Base-by-base conservation (phyloP, 2,888 invertebrate species). In the Tholera decimalis region DNA sequence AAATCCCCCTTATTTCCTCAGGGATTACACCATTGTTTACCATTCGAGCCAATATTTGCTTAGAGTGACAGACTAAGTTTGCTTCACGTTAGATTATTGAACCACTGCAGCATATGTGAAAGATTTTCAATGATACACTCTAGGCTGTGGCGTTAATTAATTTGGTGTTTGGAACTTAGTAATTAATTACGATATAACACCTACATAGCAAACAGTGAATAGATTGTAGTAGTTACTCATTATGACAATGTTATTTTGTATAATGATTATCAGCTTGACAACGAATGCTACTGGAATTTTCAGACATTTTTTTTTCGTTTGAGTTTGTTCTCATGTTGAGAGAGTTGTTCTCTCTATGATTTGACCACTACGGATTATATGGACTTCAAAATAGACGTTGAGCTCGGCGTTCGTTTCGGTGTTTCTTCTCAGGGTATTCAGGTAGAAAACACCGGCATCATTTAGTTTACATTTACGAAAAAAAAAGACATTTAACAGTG, bases 1-100 rank as follows among this genome's bases (percentile, higher is more conserved):
- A 85, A 87, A 88, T 85, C 85, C 84, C 39, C 78, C 82, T 89
- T 89, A 91, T 91, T 91, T 91, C 91, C 90, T 88, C 11, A 1
- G 90, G 88, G 91, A 88, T 84, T 85, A 83, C 53, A 69, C 41
- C 63, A 69, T 75, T 83, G 83, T 82, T 80, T 78, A 79, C 79
- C 60, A 62, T 41, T 53, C 43, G 33, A 33, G 44, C 54, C 77
- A 80, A 84, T 82, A 68, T 86, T 85, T 85, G 81, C 54, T 64
- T 72, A 70, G 57, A 71, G 51, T 50, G 54, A 68, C 71, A 83
- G 82, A 55, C 43, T 75, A 64, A 33, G 46, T 59, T 65, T 24
- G 53, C 41, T 30, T 35, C 55, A 50, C 28, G 50, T 3, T 33
- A 37, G 41, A 35, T 72, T 46, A 55, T 67, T 44, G 20, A n/a